Base-by-base conservation (phyloP, 2,888 invertebrate species). In the Clitarchus hookeri region DNA sequence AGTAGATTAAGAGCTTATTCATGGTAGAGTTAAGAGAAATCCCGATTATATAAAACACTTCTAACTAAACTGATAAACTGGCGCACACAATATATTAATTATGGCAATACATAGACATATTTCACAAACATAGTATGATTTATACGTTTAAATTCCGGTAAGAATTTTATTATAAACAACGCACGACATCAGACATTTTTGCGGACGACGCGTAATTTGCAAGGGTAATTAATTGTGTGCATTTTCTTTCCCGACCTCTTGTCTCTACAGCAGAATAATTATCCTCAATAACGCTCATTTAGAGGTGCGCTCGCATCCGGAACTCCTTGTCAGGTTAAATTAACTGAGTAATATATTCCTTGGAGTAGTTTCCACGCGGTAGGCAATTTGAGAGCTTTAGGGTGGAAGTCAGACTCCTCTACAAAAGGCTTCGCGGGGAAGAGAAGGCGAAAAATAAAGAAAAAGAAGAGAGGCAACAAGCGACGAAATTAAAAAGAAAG, bases 221-320 rank as follows among this genome's bases (percentile, higher is more conserved):
- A 65, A 65, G 65, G 65, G 65, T 65, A 65, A 65, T 65, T 65
- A 65, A n/a, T 65, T 6, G 1, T n/a, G 65, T 65, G 1, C 65
- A 65, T n/a, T n/a, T 65, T 65, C 8, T 65, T 65, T 65, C 65
- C 65, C 65, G n/a, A 65, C 65, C n/a, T n/a, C 65, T 65, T 9
- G 65, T 65, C 65, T 65, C 65, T 65, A 65, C 65, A 65, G 65
- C 65, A n/a, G n/a, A 65, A 65, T 65, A 65, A 65, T 65, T 65
- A 65, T 65, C 65, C 65, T n/a, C 65, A 65, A n/a, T 65, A 65
- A 65, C n/a, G 65, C 65, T 65, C 65, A 65, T 19, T 65, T 65
- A 65, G 65, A 23, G 65, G 65, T 0, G 13, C 65, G 19, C 65
- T 65, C 65, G 65, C 23, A n/a, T n/a, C 19, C 65, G 65, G 65